Conservation (phyloP, 2,113 vertebrate genomes). For the Phodopus roborovskii region DNA sequence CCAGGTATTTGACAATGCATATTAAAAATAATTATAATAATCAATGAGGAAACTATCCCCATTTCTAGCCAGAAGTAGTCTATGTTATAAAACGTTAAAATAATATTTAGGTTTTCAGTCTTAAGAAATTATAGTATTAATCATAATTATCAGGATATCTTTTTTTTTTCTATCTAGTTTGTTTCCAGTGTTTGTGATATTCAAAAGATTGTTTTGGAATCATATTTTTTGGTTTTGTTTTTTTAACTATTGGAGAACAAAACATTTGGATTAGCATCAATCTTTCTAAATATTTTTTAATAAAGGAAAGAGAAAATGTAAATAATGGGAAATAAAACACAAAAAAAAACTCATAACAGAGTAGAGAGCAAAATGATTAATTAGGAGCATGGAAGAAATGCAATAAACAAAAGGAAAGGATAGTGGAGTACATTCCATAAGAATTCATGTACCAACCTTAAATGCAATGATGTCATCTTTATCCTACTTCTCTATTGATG, state of each 20-base stretch:
- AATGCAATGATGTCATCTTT: neutral
- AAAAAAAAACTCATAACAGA: neutral
- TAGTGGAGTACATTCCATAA: neutral
- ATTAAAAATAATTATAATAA: conserved; percentile 1
- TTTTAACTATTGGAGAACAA: neutral
- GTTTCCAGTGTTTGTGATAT: neutral
- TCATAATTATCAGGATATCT: neutral
- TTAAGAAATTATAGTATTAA: neutral
- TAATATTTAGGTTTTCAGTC: neutral
- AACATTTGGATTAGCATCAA: neutral
- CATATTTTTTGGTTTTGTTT: neutral
- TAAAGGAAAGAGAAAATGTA: neutral
- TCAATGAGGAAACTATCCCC: neutral
- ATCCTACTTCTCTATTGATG: neutral
- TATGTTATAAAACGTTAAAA: neutral
- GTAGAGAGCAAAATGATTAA: neutral
- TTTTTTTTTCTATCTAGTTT: neutral
- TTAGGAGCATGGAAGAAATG: neutral
- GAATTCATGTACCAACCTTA: neutral
- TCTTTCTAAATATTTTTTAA: neutral
- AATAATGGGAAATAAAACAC: neutral
- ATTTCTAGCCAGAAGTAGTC: neutral
- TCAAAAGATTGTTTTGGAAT: neutral
- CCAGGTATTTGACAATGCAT: neutral
- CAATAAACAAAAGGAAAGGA: neutral